phyloP scores from a whole-genome alignment of 1,140 invertebrate genomes.

The Heliconius melpomene region DNA sequence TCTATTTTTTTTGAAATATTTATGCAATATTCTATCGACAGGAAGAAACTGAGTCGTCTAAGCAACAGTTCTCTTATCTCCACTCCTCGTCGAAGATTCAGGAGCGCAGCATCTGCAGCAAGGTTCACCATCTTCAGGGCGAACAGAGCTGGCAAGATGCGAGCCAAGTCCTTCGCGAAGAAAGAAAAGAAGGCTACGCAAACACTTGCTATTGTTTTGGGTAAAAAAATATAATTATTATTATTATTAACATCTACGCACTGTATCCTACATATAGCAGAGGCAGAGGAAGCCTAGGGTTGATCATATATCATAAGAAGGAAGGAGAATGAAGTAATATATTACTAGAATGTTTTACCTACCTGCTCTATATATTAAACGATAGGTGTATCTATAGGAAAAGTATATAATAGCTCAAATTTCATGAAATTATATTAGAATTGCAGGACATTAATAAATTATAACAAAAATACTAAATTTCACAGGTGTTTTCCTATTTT shows the following conservation, averaged over 20 bases:
- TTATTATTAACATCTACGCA: background rate
- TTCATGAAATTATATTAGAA: too few relatives aligned
- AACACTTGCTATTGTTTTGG: constrained; percentile 98
- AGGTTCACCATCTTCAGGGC: constrained; percentile 95
- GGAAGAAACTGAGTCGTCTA: constrained; percentile 68
- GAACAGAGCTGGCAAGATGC: constrained; percentile 93
- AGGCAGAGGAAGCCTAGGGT: too few relatives aligned
- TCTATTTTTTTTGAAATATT: background rate
- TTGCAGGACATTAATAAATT: background rate
- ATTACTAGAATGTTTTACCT: too few relatives aligned
- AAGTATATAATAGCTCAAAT: too few relatives aligned
- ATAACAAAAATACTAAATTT: constrained; percentile 30
- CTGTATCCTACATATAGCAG: too few relatives aligned
- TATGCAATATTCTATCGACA: constrained; percentile 35
- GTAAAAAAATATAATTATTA: constrained; percentile 77
- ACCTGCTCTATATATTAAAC: too few relatives aligned
- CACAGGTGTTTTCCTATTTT: constrained; percentile 95
- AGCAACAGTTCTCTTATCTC: constrained; percentile 64
- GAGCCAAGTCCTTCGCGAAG: constrained; percentile 97
- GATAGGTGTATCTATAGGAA: too few relatives aligned
- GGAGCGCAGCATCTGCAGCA: constrained; percentile 81
- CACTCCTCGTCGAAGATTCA: constrained; percentile 67
- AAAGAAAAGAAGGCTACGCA: constrained; percentile 99
- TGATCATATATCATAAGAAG: too few relatives aligned
- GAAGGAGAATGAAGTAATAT: too few relatives aligned